These are phyloP conservation scores for Dryobotodes eremita DNA, from an alignment of 2,888 invertebrate species.

Conservation along the genomic window DNA sequence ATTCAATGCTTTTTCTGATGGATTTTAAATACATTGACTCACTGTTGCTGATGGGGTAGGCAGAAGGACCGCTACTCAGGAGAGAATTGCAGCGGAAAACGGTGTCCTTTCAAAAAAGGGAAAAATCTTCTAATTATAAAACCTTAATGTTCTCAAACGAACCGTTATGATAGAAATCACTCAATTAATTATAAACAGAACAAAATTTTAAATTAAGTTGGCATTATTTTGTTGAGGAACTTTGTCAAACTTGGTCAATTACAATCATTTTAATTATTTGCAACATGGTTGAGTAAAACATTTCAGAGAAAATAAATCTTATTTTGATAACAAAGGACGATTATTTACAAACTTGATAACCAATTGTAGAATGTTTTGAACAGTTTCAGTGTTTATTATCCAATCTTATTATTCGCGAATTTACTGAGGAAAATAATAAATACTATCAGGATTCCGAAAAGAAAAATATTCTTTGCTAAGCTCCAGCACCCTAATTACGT, in stretches of 20 bases:
- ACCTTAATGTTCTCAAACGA: conserved; percentile 9
- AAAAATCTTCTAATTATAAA: neutral
- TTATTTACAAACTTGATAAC: conserved; percentile 9
- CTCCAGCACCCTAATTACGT: no score
- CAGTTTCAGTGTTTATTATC: neutral
- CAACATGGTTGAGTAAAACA: conserved; percentile 23
- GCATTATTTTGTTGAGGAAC: conserved; percentile 31
- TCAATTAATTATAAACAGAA: conserved; percentile 36
- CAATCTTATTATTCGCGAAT: neutral
- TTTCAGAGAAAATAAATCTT: conserved; percentile 28
- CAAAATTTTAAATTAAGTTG: conserved; percentile 29
- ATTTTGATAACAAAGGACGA: conserved; percentile 9
- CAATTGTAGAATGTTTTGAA: conserved; percentile 10
- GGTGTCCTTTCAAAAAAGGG: conserved; percentile 10
- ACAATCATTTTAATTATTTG: conserved; percentile 32
- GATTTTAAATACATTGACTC: neutral
- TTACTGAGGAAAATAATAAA: neutral
- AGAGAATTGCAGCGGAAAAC: neutral
- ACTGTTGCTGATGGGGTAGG: neutral
- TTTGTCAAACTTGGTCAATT: conserved; percentile 41
- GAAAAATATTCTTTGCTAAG: neutral
- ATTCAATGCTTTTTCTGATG: neutral
- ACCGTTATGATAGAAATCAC: conserved; percentile 18
- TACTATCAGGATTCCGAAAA: neutral
- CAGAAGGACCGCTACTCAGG: neutral